phyloP scores from a whole-genome alignment of 2,797 vertebrate genomes.

The Rallus crepitans region DNA sequence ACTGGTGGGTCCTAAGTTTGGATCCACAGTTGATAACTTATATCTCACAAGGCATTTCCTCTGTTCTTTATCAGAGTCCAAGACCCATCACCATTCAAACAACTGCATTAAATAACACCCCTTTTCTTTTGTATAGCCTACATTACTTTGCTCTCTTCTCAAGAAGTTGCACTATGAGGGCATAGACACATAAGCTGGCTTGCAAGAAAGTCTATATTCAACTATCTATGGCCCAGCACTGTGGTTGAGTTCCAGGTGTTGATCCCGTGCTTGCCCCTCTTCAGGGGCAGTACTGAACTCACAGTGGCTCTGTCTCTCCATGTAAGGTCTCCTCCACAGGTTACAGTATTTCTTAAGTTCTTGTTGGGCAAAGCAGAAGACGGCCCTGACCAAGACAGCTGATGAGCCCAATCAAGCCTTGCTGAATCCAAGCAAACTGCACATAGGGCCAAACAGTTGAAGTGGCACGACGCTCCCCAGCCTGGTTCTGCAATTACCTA shows the following conservation, averaged over 20 bases:
- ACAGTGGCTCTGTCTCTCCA: not conserved
- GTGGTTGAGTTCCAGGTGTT: not conserved
- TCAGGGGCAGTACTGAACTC: not conserved
- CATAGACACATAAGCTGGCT: not conserved
- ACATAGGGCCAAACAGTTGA: not conserved
- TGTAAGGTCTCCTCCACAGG: fast-evolving
- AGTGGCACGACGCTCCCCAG: fast-evolving
- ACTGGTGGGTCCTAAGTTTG: not conserved
- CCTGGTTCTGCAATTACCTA: not conserved
- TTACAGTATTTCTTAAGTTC: not conserved
- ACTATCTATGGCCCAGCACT: not conserved
- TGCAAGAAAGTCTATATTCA: not conserved
- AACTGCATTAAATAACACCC: not conserved
- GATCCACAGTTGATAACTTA: not conserved
- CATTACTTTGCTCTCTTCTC: not conserved
- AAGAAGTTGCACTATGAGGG: not conserved
- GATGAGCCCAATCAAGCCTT: not conserved
- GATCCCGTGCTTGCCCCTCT: not conserved
- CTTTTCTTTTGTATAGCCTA: not conserved
- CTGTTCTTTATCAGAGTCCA: not conserved
- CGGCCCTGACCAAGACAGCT: not conserved
- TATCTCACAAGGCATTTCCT: not conserved
- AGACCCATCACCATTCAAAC: not conserved
- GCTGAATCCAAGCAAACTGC: not conserved
- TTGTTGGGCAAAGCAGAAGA: not conserved